These are phyloP conservation scores for Melanotaenia parkinsoni DNA, from an alignment of 2,797 vertebrate genomes.

Conservation along the genomic window DNA sequence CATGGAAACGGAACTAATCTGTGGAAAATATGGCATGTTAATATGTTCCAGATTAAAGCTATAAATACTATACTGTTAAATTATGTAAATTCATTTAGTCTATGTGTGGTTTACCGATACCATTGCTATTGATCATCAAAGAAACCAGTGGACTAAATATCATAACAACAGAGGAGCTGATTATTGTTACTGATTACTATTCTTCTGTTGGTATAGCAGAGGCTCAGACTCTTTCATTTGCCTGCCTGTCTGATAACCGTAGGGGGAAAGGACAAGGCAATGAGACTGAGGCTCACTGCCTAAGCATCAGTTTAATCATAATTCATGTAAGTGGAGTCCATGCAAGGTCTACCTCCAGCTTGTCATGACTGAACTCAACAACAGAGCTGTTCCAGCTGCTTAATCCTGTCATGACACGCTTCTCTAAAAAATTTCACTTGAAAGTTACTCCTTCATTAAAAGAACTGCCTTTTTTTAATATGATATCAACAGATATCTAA, in stretches of 20 bases:
- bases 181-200: no score
- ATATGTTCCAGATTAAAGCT: not conserved
- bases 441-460: not conserved
- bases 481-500: slow-evolving; percentile 25
- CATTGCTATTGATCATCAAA: not conserved
- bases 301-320: not conserved
- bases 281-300: not conserved
- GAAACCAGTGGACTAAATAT: not conserved
- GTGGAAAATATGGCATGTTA: not conserved
- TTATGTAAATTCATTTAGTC: not conserved
- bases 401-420: slow-evolving; percentile 12
- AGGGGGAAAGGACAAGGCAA: not conserved
- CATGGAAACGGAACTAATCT: not conserved
- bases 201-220: not conserved
- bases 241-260: not conserved
- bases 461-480: slow-evolving; percentile 13
- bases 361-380: slow-evolving; percentile 8
- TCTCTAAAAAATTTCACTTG: not conserved
- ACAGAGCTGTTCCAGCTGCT: slow-evolving; percentile 14
- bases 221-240: not conserved
- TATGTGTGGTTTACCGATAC: not conserved
- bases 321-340: not conserved
- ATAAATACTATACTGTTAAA: not conserved
- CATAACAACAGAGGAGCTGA: not conserved
- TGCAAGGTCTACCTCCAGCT: slow-evolving; percentile 9